Evolutionary conservation across 2,888 invertebrate genomes (phyloP).

Genomic region (Auanema sp.): DNA sequence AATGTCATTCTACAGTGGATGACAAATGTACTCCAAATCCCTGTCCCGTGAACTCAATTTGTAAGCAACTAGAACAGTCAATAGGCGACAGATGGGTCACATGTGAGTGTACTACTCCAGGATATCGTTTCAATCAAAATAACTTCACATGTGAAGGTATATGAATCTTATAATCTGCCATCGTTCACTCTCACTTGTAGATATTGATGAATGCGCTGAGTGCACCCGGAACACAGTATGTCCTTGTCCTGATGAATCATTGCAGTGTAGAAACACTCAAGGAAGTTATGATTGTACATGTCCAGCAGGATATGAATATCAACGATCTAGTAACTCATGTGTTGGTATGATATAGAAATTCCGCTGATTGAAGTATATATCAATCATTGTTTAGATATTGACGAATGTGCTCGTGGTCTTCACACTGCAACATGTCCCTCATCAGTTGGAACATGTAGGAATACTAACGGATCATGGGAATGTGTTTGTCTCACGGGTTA

Average conservation of each 20-base stretch:
- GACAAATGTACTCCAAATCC: conserved; percentile 10
- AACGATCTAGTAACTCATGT: background rate
- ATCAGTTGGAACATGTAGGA: conserved; percentile 3
- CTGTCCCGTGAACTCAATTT: conserved; percentile 12
- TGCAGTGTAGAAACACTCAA: conserved; percentile 3
- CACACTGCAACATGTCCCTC: conserved; percentile 3
- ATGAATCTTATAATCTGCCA: background rate
- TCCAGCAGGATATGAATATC: background rate
- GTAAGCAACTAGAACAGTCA: background rate
- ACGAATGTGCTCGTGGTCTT: background rate
- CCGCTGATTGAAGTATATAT: background rate
- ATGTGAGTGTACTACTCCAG: background rate
- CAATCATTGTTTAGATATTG: background rate
- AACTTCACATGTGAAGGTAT: conserved; percentile 11
- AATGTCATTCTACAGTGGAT: background rate
- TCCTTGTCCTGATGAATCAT: background rate
- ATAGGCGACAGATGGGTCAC: background rate
- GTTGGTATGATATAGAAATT: background rate
- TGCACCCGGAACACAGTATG: background rate
- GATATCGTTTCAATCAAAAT: conserved; percentile 7
- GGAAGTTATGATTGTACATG: conserved; percentile 1
- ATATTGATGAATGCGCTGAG: conserved; percentile 2
- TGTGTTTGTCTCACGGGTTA: conserved; percentile 9
- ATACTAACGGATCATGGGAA: conserved; percentile 10
- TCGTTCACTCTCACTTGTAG: background rate